Conservation (phyloP, 2,113 vertebrate species). For the Spea multiplicata region DNA sequence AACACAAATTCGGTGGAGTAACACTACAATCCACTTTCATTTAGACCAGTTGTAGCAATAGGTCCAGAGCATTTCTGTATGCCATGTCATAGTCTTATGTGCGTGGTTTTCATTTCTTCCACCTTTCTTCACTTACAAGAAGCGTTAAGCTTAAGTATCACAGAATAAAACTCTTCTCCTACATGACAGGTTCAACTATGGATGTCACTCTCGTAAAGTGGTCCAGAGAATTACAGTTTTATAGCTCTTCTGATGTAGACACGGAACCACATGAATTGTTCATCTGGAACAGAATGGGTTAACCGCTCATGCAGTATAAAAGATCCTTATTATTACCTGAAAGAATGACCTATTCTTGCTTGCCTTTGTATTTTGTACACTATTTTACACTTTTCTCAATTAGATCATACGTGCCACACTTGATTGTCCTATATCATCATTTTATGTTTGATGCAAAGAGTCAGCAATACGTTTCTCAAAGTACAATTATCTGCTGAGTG, state of each 20-base stretch:
- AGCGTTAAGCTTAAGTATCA: too few relatives aligned
- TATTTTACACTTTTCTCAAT: neutral
- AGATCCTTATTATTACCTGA: neutral
- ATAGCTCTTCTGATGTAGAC: neutral
- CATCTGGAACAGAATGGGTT: neutral
- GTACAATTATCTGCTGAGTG: slow-evolving; percentile 16
- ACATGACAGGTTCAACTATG: too few relatives aligned
- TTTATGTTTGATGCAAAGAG: slow-evolving; percentile 22
- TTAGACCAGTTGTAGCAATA: too few relatives aligned
- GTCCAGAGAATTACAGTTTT: slow-evolving; percentile 2
- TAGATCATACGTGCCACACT: slow-evolving; percentile 17
- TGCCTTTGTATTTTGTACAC: slow-evolving; percentile 4
- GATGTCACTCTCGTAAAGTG: neutral
- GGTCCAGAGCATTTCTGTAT: too few relatives aligned
- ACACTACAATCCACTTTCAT: too few relatives aligned
- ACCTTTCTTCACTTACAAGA: too few relatives aligned
- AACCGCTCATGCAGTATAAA: neutral
- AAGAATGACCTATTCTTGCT: slow-evolving; percentile 5
- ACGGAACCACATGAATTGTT: too few relatives aligned
- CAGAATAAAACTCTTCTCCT: too few relatives aligned
- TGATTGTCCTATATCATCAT: slow-evolving; percentile 4
- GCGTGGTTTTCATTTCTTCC: too few relatives aligned
- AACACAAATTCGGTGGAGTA: too few relatives aligned
- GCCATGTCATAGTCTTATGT: too few relatives aligned
- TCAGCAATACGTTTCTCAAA: slow-evolving; percentile 20